Conservation (phyloP, 2,888 invertebrate species). For the Drosophila ezoana region DNA sequence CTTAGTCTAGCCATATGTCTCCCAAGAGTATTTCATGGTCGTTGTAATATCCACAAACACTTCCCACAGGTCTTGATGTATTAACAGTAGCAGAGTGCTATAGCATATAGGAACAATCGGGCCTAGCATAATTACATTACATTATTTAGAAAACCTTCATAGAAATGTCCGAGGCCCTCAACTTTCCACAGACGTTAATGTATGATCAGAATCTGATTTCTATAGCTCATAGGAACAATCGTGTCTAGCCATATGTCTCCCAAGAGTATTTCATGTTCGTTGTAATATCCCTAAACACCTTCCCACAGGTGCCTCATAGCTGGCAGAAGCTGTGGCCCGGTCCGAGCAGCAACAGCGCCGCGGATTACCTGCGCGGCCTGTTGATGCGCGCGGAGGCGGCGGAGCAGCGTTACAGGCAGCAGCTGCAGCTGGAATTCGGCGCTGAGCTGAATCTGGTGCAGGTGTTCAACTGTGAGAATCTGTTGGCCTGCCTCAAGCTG, state of each 20-base stretch:
- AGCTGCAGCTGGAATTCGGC: slow-evolving; percentile 72
- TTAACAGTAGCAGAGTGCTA: too few species aligned
- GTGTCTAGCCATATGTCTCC: neutral
- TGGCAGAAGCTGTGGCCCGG: slow-evolving; percentile 84
- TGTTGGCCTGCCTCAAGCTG: slow-evolving; percentile 83
- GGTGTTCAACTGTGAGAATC: slow-evolving; percentile 83
- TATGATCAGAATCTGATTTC: too few species aligned
- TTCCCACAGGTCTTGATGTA: slow-evolving; percentile 72
- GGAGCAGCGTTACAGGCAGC: slow-evolving; percentile 77
- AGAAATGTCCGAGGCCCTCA: too few species aligned
- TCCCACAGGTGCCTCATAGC: slow-evolving; percentile 72
- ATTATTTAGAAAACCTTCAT: too few species aligned
- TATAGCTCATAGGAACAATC: too few species aligned
- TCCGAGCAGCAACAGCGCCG: slow-evolving; percentile 71
- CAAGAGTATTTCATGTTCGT: neutral
- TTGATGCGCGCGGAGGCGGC: slow-evolving; percentile 79
- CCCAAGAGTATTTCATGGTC: neutral
- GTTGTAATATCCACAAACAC: neutral
- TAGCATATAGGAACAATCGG: too few species aligned
- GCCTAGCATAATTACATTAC: too few species aligned
- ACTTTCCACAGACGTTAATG: too few species aligned
- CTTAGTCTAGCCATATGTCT: too few species aligned
- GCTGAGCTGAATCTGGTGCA: slow-evolving; percentile 78
- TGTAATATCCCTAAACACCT: neutral
- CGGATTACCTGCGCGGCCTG: slow-evolving; percentile 83